Percentiles rank a stretch among this genome's conserved stretches.
phyloP scores from a whole-genome alignment of 2,888 invertebrate genomes.

The Lampropteryx suffumata region DNA sequence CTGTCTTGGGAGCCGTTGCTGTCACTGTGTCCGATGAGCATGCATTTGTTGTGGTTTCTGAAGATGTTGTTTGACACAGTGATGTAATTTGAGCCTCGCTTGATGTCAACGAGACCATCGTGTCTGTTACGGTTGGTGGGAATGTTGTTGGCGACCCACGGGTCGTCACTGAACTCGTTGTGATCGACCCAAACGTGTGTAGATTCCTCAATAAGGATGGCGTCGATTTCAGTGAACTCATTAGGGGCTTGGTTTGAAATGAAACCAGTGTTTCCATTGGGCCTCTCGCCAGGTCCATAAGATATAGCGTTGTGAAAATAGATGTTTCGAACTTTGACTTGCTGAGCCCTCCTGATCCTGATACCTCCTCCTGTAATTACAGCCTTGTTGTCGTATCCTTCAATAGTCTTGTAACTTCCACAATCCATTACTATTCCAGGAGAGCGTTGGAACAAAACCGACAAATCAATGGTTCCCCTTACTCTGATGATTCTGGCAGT shows the following conservation, averaged over 20 bases:
- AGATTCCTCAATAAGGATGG: slow-evolving; percentile 9
- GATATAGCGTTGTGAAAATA: slow-evolving; percentile 28
- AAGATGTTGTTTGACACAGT: slow-evolving; percentile 31
- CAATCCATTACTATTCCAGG: slow-evolving; percentile 26
- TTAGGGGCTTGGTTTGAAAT: slow-evolving; percentile 4
- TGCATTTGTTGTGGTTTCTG: slow-evolving; percentile 30
- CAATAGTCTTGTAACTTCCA: slow-evolving; percentile 25
- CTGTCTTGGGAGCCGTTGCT: slow-evolving; percentile 22
- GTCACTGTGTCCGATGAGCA: slow-evolving; percentile 26
- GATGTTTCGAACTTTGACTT: slow-evolving; percentile 29
- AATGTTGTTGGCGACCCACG: slow-evolving; percentile 18
- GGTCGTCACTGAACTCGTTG: slow-evolving; percentile 30
- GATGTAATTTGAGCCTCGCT: slow-evolving; percentile 27
- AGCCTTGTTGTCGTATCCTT: slow-evolving; percentile 23
- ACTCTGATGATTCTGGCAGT: slow-evolving; percentile 13
- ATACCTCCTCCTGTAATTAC: slow-evolving; percentile 27
- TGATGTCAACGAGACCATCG: slow-evolving; percentile 30
- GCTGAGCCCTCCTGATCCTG: slow-evolving; percentile 10
- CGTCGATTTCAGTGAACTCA: slow-evolving; percentile 26
- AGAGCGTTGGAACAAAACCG: slow-evolving; percentile 17
- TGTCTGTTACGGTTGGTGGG: slow-evolving; percentile 22
- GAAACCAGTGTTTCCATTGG: slow-evolving; percentile 23
- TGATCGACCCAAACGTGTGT: slow-evolving; percentile 29
- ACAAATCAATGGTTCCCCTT: slow-evolving; percentile 27
- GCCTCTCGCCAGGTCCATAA: slow-evolving; percentile 24